Base-by-base conservation (phyloP, 2,113 vertebrate species). In the Coptodon rendalli region DNA sequence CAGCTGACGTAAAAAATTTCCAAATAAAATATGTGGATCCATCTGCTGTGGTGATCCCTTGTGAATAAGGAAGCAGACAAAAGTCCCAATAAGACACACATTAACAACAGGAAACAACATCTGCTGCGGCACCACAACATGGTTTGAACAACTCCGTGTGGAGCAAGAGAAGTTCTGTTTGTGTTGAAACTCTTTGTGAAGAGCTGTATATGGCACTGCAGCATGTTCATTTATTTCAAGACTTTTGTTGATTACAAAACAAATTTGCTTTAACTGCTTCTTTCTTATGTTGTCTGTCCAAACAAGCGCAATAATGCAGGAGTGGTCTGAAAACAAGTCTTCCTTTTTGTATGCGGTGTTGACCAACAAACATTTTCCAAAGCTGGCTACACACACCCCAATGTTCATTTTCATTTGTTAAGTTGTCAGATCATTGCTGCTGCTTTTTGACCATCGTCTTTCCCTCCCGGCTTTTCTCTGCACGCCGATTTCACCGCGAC, bases 391-490 rank as follows among this genome's bases (percentile, higher is more conserved):
- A 12, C 6, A 6, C 71, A 50, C 71, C 9, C 16, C 4, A 2
- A 43, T 31, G 2, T 31, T 50, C 71, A n/a, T 4, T 50, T 50
- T 50, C 17, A 3, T 50, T 78, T 31, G 71, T 31, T n/a, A 78
- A 19, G 16, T 31, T 50, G 27, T 29, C 45, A 11, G 45, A 31
- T 31, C 10, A 7, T 7, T 1, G 7, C 81, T 45, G 9, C 63
- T 85, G 87, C 86, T 82, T 87, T 89, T 83, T 92, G 91, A 79
- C 82, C 36, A 3, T 14, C 45, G 43, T 34, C 9, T 29, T 52
- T 48, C 22, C 81, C 61, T 66, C 12, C 54, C 71, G 53, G 54
- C 84, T 81, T 27, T 61, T 57, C 36, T 85, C 54, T 22, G 29
- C 48, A 5, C 16, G 52, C 57, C 54, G 57, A 66, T 83, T 90